Evolutionary conservation across 2,888 invertebrate genomes (phyloP).

Genomic region (Cetonia aurata): DNA sequence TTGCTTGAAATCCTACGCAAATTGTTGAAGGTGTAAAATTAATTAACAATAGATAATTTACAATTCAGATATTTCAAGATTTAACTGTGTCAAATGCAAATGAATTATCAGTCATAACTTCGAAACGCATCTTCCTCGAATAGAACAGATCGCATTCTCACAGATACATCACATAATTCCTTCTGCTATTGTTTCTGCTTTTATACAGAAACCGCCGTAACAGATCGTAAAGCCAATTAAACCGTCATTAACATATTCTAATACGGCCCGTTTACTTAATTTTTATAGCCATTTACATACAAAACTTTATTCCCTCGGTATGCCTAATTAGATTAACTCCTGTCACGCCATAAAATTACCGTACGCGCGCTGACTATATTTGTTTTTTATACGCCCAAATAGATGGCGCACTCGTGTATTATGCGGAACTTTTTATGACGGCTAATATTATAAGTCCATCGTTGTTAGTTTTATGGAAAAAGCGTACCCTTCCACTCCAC

Average conservation of each 20-base stretch:
- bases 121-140: background rate
- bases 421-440: constrained; percentile 44
- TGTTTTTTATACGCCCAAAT: constrained; percentile 31
- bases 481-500: constrained; percentile 48
- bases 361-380: constrained; percentile 34
- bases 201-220: constrained; percentile 29
- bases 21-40: no score
- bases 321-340: constrained; percentile 41
- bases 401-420: constrained; percentile 32
- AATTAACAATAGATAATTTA: no score
- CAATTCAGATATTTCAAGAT: no score
- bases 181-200: constrained; percentile 32
- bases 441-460: constrained; percentile 57
- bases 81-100: no score
- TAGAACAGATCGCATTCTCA: constrained; percentile 1
- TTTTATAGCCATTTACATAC: constrained; percentile 40
- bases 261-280: constrained; percentile 41
- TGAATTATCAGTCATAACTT: background rate
- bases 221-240: constrained; percentile 42
- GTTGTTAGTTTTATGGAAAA: constrained; percentile 65
- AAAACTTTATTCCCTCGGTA: constrained; percentile 39
- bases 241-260: constrained; percentile 43
- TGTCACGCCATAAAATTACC: constrained; percentile 41
- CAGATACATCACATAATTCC: constrained; percentile 16
- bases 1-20: no score